Base-by-base conservation (phyloP, 2,888 invertebrate genomes). In the Melieria picta region DNA sequence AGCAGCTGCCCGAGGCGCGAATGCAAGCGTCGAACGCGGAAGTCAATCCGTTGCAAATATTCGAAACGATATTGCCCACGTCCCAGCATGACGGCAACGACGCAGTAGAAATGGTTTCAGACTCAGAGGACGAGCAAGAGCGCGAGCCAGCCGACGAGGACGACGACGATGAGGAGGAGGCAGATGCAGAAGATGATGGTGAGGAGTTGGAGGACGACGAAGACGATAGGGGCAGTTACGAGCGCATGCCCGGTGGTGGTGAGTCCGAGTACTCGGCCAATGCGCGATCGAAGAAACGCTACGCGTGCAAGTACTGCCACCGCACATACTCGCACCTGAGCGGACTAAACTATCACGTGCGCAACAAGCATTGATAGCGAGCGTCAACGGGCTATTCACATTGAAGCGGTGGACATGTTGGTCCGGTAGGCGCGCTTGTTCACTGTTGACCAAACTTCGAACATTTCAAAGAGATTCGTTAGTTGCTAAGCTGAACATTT, bases 301-400 rank as follows among this genome's bases (percentile, higher is more conserved):
- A 75, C 30, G 58, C 71, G 10, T 79, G 79, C 47, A 76, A 76
- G 69, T 74, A 74, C 43, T 79, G 79, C 65, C 57, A 67, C 45
- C 75, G 75, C 10, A 66, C 72, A 4, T 79, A 77, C 73, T 76
- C 77, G 16, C 75, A 78, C 45, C 70, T 65, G 42, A 76, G 77
- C 69, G 79, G 78, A 6, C 65, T 79, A 65, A 78, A 77, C 64
- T 78, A 72, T 71, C 79, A 79, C 61, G 70, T 79, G 52, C 69
- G 75, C 7, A 75, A 73, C 66, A 79, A 78, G 30, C 78, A 79
- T 76, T 63, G 55, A 48, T 60, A 60, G 60, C 61, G 52, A 66
- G 7, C 4, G 45, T 1, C 45, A 43, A 57, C 16, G 6, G 16
- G 58, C 43, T 6, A 7, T 47, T 42, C 55, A 55, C 10, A 55